Percentiles rank a stretch among this genome's conserved stretches.
Evolutionary conservation across 2,113 vertebrate genomes (phyloP).

Genomic region (Indri indri): DNA sequence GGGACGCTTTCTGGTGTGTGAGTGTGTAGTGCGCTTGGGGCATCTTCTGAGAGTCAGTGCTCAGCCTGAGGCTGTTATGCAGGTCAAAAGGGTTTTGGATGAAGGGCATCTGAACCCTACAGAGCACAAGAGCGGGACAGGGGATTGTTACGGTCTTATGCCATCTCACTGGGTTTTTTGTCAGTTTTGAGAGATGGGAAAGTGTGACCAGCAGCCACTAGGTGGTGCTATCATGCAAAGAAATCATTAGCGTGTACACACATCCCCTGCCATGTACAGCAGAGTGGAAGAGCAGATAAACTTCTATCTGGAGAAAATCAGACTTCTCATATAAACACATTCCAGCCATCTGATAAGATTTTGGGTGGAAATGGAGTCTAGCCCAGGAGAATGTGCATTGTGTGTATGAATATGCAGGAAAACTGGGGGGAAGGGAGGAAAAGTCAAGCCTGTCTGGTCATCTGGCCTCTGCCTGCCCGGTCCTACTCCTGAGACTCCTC

Average conservation of each 20-base stretch:
- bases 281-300: background rate
- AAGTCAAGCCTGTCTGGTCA: background rate
- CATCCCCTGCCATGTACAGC: background rate
- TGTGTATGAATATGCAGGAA: background rate
- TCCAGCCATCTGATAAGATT: background rate
- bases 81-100: background rate
- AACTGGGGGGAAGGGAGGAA: background rate
- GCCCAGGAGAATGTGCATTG: background rate
- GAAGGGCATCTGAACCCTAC: background rate
- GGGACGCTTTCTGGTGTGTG: background rate
- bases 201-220: background rate
- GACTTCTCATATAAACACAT: background rate
- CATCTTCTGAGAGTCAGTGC: background rate
- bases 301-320: background rate
- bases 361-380: background rate
- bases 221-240: background rate
- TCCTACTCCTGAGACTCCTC: background rate
- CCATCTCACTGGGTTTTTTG: background rate
- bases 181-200: background rate
- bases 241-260: background rate
- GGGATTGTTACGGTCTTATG: background rate
- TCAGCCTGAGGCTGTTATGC: background rate
- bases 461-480: background rate
- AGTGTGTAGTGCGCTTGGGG: background rate
- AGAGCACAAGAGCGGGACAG: background rate